A percentile compares a stretch with the other conserved stretches of the same genome.
These are phyloP conservation scores for Hirtodrosophila alboralis DNA, from an alignment of 2,888 invertebrate genomes.

Conservation along the genomic window DNA sequence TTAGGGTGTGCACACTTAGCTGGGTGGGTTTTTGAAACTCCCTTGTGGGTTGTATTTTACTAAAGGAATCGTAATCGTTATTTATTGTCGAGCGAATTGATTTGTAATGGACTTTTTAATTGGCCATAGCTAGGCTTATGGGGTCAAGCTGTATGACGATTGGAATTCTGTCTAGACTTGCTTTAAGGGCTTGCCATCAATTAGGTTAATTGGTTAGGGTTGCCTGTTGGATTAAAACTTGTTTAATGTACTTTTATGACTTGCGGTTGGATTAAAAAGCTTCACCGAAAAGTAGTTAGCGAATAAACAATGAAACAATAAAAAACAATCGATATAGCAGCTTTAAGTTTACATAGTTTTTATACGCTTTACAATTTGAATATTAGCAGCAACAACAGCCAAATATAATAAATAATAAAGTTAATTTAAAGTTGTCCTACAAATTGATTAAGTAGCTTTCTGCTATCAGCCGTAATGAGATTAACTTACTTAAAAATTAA, in stretches of 20 bases:
- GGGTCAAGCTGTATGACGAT: conserved; percentile 5
- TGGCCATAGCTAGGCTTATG: conserved; percentile 9
- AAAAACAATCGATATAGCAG: too few species aligned
- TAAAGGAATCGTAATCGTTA: conserved; percentile 27
- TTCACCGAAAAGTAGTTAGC: too few species aligned
- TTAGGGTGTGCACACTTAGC: not conserved
- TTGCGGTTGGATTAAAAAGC: not conserved
- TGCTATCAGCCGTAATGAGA: conserved; percentile 26
- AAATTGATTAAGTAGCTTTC: conserved; percentile 43
- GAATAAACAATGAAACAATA: too few species aligned
- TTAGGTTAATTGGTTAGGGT: conserved; percentile 50
- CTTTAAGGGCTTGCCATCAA: conserved; percentile 29
- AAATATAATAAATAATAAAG: conserved; percentile 12
- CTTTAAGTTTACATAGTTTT: too few species aligned
- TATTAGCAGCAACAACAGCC: too few species aligned
- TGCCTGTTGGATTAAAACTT: conserved; percentile 1
- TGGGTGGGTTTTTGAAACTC: conserved; percentile 5
- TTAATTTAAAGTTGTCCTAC: conserved; percentile 10
- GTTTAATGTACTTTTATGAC: not conserved
- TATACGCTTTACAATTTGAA: too few species aligned
- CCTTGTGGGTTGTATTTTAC: conserved; percentile 12
- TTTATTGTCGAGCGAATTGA: conserved; percentile 55
- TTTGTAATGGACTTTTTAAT: conserved; percentile 52
- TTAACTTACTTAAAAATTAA: conserved; percentile 52
- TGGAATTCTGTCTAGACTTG: conserved; percentile 46